phyloP scores from a whole-genome alignment of 2,888 invertebrate species.

The Diplazon laetatorius region DNA sequence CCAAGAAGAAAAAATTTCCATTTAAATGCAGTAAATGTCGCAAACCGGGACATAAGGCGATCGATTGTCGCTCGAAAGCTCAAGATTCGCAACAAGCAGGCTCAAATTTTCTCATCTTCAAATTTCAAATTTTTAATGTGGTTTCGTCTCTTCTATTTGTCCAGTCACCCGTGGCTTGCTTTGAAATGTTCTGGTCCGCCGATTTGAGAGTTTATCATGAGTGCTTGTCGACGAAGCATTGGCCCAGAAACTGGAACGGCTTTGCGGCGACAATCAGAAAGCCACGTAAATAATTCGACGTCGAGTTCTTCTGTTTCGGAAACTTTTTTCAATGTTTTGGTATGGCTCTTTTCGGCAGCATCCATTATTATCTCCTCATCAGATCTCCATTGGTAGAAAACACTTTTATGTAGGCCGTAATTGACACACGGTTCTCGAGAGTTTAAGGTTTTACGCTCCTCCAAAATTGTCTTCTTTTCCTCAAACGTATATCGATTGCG shows the following conservation, averaged over 20 bases:
- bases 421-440: slow-evolving; percentile 47
- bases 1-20: no score
- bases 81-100: no score
- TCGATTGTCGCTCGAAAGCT: no score
- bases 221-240: slow-evolving; percentile 54
- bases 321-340: slow-evolving; percentile 49
- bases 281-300: slow-evolving; percentile 54
- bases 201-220: slow-evolving; percentile 20
- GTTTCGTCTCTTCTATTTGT: slow-evolving; percentile 55
- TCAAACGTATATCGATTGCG: slow-evolving; percentile 53
- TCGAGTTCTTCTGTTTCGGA: slow-evolving; percentile 47
- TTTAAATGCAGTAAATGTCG: no score
- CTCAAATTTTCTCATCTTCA: slow-evolving; percentile 42
- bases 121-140: slow-evolving; percentile 50
- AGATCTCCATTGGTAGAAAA: slow-evolving; percentile 49
- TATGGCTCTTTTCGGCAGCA: slow-evolving; percentile 49
- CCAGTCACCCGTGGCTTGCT: slow-evolving; percentile 53
- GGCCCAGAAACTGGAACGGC: slow-evolving; percentile 54
- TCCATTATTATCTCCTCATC: slow-evolving; percentile 48
- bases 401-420: slow-evolving; percentile 51
- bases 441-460: slow-evolving; percentile 46
- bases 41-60: no score
- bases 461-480: slow-evolving; percentile 52
- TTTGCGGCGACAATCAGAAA: slow-evolving; percentile 57
- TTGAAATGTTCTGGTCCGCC: slow-evolving; percentile 47